Evolutionary conservation across 2,797 vertebrate species (phyloP).

Genomic region (Delichon dasypus): DNA sequence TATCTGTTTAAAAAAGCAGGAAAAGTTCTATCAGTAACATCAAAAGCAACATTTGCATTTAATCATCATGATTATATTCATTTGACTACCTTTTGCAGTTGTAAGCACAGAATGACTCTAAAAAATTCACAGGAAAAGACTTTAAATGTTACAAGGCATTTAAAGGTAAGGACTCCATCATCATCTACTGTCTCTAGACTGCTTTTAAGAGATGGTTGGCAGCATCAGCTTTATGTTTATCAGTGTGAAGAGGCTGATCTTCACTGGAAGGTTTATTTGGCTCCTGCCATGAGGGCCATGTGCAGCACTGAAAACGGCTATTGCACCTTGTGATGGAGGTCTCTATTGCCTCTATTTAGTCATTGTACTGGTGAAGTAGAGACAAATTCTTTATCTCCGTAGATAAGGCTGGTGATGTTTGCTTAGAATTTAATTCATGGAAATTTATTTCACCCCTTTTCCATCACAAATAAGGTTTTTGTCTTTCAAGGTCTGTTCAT

Average conservation of each 20-base stretch:
- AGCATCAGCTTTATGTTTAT: neutral
- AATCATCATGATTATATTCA: neutral
- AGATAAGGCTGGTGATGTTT: neutral
- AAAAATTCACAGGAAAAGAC: neutral
- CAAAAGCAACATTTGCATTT: slow-evolving; percentile 7
- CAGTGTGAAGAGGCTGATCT: neutral
- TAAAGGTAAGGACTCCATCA: neutral
- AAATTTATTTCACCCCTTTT: neutral
- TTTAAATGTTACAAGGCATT: neutral
- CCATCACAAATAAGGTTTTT: neutral
- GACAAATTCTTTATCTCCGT: neutral
- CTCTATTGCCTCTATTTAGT: neutral
- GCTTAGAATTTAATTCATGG: neutral
- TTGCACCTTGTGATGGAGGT: neutral
- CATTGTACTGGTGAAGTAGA: neutral
- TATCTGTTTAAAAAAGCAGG: neutral
- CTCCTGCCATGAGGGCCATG: neutral
- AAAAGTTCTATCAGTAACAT: neutral
- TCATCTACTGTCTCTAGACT: neutral
- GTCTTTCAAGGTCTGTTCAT: neutral
- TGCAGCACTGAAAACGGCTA: neutral
- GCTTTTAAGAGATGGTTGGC: neutral
- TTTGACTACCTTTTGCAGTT: neutral
- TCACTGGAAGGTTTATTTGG: neutral
- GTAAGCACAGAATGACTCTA: neutral